Conservation (phyloP, 2,797 vertebrate species). For the Myotis daubentonii region DNA sequence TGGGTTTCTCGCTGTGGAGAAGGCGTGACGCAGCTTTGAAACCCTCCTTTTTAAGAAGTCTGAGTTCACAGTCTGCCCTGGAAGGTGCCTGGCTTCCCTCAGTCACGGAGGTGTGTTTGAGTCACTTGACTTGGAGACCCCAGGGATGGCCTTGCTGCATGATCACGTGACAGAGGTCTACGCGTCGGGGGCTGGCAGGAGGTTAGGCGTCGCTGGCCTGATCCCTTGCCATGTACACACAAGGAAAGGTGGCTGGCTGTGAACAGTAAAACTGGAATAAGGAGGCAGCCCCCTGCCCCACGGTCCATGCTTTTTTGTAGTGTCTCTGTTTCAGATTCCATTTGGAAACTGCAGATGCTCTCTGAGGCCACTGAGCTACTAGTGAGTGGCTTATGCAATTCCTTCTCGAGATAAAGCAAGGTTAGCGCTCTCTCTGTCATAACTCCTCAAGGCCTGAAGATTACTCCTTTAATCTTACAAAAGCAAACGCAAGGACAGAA, state of each 20-base stretch:
- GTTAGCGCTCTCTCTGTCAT: neutral
- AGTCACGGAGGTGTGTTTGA: neutral
- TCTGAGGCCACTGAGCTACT: neutral
- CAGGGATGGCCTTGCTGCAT: neutral
- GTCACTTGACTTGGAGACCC: neutral
- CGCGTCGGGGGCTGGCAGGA: neutral
- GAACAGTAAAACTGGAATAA: neutral
- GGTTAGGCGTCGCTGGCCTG: neutral
- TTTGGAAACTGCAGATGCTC: neutral
- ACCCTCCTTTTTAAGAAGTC: neutral
- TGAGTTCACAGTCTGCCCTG: neutral
- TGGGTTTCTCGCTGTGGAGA: constrained; percentile 4
- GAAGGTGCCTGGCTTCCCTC: constrained; percentile 24
- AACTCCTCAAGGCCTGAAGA: constrained; percentile 42
- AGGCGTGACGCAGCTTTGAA: constrained; percentile 35
- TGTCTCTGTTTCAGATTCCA: neutral
- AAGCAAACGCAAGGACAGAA: constrained; percentile 76
- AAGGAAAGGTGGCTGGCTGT: neutral
- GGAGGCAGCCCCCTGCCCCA: neutral
- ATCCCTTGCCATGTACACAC: neutral
- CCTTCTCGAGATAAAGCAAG: constrained; percentile 32
- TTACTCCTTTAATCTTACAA: constrained; percentile 65
- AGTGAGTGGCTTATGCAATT: neutral
- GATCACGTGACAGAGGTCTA: neutral
- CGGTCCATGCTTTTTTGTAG: accelerated